A percentile compares a stretch with the other conserved stretches of the same genome.
phyloP scores from a whole-genome alignment of 2,888 invertebrate species.

The Trichopria drosophilae region DNA sequence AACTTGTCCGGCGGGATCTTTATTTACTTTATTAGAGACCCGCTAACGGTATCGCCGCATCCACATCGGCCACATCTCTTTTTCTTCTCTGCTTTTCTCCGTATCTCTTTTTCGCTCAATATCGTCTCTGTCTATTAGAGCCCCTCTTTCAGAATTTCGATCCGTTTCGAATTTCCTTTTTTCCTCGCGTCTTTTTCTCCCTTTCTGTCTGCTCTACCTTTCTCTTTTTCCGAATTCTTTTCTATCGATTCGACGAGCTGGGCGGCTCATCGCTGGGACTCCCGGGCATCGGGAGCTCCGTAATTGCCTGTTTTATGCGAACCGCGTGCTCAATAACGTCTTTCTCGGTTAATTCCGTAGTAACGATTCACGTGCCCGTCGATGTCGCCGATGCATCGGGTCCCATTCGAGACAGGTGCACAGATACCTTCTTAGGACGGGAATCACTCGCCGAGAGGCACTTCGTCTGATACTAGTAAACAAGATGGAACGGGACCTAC shows the following conservation, averaged over 20 bases:
- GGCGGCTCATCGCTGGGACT: constrained; percentile 11
- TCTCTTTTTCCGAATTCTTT: constrained; percentile 42
- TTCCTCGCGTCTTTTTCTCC: constrained; percentile 19
- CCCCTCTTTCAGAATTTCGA: too few relatives aligned
- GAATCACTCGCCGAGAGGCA: constrained; percentile 28
- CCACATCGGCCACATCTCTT: constrained; percentile 31
- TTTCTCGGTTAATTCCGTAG: constrained; percentile 28
- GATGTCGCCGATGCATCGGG: too few relatives aligned
- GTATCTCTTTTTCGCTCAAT: constrained; percentile 12
- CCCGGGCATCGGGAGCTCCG: constrained; percentile 10
- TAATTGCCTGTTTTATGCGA: constrained; percentile 35
- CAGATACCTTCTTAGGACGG: constrained; percentile 12
- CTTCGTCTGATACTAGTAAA: constrained; percentile 20
- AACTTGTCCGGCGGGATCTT: constrained; percentile 50
- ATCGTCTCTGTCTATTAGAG: constrained; percentile 21
- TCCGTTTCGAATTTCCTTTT: constrained; percentile 17
- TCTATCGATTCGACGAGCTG: constrained; percentile 40
- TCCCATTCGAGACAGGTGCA: constrained; percentile 25
- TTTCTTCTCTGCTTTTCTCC: constrained; percentile 11
- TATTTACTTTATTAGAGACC: constrained; percentile 57
- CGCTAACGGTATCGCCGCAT: constrained; percentile 54
- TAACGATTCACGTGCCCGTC: constrained; percentile 19
- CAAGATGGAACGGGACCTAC: not conserved
- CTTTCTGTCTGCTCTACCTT: constrained; percentile 12
- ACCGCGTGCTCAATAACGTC: constrained; percentile 32